phyloP scores from a whole-genome alignment of 2,888 invertebrate species.

The Danaus chrysippus region DNA sequence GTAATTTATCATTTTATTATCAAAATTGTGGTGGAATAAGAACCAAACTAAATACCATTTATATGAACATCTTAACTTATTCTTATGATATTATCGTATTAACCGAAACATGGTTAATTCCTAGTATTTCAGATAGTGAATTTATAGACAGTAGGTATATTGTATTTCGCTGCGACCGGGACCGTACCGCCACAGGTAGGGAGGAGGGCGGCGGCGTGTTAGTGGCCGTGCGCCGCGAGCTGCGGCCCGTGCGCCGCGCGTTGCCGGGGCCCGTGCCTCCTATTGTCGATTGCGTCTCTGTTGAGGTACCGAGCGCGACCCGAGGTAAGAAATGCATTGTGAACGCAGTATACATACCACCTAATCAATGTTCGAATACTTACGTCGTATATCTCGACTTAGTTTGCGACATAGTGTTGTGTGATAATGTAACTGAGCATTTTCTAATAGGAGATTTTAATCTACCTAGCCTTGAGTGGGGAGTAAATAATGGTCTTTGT shows the following conservation, averaged over 20 bases:
- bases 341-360: constrained; percentile 12
- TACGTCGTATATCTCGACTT: constrained; percentile 1
- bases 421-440: no score
- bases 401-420: not conserved
- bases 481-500: no score
- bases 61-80: no score
- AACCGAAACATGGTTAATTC: constrained; percentile 24
- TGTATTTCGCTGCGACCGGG: constrained; percentile 15
- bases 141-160: constrained; percentile 21
- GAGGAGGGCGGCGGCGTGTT: constrained; percentile 17
- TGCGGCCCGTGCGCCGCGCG: not conserved
- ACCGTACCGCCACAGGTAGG: constrained; percentile 1
- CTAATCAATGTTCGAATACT: constrained; percentile 1
- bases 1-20: no score
- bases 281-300: constrained; percentile 4
- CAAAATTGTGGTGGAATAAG: no score
- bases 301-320: not conserved
- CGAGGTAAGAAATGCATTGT: constrained; percentile 1
- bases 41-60: no score
- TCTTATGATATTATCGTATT: constrained; percentile 21
- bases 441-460: not conserved
- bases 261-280: not conserved
- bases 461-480: no score
- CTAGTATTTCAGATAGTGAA: constrained; percentile 15
- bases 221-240: constrained; percentile 10